These are phyloP conservation scores for Hydrocynus forskahlii DNA, from an alignment of 2,797 vertebrate species.

Conservation along the genomic window DNA sequence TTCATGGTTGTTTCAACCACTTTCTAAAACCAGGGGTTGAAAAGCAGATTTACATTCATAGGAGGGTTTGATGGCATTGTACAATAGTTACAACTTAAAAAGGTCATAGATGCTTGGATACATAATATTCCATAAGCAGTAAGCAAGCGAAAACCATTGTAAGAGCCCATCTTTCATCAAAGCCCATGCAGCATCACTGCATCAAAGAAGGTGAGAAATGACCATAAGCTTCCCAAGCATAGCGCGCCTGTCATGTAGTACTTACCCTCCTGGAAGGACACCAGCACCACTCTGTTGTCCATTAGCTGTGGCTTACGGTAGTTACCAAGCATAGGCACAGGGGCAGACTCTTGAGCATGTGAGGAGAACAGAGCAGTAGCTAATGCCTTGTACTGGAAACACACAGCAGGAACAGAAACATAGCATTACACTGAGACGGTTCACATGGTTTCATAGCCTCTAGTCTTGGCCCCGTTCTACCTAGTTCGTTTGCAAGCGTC, in stretches of 20 bases:
- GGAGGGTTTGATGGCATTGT: conserved; percentile 50
- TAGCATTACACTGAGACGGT: conserved; percentile 7
- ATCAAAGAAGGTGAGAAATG: conserved; percentile 37
- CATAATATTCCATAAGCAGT: conserved; percentile 13
- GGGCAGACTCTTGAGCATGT: conserved; percentile 74
- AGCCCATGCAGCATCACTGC: neutral
- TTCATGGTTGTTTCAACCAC: conserved; percentile 56
- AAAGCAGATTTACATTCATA: conserved; percentile 60
- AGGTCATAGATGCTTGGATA: conserved; percentile 1
- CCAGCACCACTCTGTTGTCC: conserved; percentile 82
- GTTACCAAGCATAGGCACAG: conserved; percentile 82
- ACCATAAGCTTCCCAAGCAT: conserved; percentile 4
- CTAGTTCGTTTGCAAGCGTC: conserved; percentile 2
- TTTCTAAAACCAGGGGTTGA: conserved; percentile 57
- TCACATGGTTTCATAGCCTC: neutral
- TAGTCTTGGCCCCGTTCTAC: neutral
- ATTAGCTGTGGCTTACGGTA: conserved; percentile 83
- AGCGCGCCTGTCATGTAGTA: conserved; percentile 40
- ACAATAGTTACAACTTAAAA: neutral
- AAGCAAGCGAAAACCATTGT: conserved; percentile 42
- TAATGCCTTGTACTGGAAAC: conserved; percentile 80
- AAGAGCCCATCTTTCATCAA: conserved; percentile 17
- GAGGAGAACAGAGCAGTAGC: conserved; percentile 86
- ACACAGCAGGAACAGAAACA: conserved; percentile 57
- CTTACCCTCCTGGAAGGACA: conserved; percentile 92